Conservation (phyloP, 2,888 invertebrate species). For the Agrochola lychnidis region DNA sequence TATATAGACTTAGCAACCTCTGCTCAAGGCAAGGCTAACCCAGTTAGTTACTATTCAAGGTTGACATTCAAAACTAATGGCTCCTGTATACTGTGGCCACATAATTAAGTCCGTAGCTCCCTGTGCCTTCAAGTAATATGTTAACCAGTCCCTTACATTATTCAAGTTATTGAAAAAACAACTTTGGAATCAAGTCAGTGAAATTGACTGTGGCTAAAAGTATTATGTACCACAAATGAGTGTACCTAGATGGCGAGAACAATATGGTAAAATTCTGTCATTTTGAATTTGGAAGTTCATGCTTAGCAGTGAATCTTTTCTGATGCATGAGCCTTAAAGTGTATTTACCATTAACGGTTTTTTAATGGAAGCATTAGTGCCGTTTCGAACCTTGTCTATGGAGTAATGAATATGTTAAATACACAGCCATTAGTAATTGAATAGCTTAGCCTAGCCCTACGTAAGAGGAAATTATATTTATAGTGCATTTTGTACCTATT, state of each 20-base stretch:
- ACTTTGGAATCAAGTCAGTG: too few relatives aligned
- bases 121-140: not conserved
- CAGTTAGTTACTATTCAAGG: conserved; percentile 36
- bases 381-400: conserved; percentile 27
- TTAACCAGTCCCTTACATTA: not conserved
- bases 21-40: conserved; percentile 41
- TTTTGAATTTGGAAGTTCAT: not conserved
- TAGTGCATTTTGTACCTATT: conserved; percentile 24
- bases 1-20: conserved; percentile 8
- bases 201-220: not conserved
- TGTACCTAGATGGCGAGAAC: too few relatives aligned
- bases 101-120: not conserved
- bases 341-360: conserved; percentile 38
- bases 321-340: not conserved
- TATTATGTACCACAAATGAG: too few relatives aligned
- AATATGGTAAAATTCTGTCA: not conserved
- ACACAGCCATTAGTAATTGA: conserved; percentile 46
- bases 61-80: conserved; percentile 40
- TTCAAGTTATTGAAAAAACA: not conserved
- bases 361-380: conserved; percentile 28
- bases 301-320: not conserved
- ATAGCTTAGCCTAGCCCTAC: conserved; percentile 18
- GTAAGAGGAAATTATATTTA: conserved; percentile 34
- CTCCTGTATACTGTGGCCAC: conserved; percentile 8
- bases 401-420: conserved; percentile 47